phyloP scores from a whole-genome alignment of 1,140 invertebrate genomes.

The Agrilus planipennis region DNA sequence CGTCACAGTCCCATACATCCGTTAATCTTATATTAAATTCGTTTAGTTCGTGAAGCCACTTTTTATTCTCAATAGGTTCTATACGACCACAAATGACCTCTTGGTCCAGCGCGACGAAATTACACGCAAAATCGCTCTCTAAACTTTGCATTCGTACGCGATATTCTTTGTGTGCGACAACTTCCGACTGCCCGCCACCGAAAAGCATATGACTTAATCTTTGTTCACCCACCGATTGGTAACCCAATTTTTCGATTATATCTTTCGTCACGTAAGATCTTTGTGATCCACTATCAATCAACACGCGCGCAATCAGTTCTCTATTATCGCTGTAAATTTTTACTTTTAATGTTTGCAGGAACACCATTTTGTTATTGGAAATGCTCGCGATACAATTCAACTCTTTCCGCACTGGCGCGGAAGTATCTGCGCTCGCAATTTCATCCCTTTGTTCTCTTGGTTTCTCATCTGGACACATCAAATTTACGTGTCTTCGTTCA shows the following conservation, averaged over 20 bases:
- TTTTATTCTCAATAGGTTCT: constrained; percentile 2
- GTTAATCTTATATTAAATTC: constrained; percentile 3
- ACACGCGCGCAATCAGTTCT: not conserved
- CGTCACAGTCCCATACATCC: not conserved
- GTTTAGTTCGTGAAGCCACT: constrained; percentile 10
- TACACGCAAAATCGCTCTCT: constrained; percentile 1
- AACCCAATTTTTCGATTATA: not conserved
- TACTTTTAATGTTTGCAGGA: constrained; percentile 1
- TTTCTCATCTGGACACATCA: constrained; percentile 1
- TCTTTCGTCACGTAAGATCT: constrained; percentile 5
- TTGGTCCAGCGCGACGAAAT: constrained; percentile 10
- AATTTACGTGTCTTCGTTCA: not conserved
- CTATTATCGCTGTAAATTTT: not conserved
- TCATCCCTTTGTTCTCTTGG: not conserved
- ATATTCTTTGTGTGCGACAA: not conserved
- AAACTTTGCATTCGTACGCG: not conserved
- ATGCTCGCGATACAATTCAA: not conserved
- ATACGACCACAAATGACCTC: constrained; percentile 11
- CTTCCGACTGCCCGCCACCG: constrained; percentile 5
- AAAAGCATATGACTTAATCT: constrained; percentile 9
- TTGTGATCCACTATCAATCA: constrained; percentile 7
- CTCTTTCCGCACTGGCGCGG: not conserved
- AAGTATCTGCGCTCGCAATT: not conserved
- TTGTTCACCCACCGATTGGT: not conserved
- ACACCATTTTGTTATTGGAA: not conserved